Base-by-base conservation (phyloP, 1,140 invertebrate genomes). In the Vanessa atalanta region DNA sequence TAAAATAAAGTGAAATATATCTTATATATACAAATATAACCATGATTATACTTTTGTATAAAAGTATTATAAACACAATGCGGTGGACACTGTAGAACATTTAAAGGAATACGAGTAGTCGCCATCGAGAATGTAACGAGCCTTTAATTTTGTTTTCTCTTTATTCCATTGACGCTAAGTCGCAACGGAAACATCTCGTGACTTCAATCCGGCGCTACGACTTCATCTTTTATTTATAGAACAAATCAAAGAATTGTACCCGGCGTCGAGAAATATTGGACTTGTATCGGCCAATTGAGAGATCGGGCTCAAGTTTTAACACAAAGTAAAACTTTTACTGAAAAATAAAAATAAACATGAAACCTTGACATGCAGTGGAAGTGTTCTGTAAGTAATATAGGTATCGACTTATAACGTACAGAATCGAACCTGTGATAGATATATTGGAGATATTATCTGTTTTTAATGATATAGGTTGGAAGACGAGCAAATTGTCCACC, bases 161-260 rank as follows among this genome's bases (percentile, higher is more conserved):
- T 61, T 61, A 61, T 61, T 61, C 57, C 57, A 61, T 37, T 31
- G 57, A 61, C 57, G 57, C 57, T 61, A 61, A 61, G 57, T 61
- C 57, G 26, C 26, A n/a, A 61, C 57, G 11, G 57, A 37, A 61
- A 61, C 57, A 61, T 61, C 57, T 37, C 57, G 57, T 61, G 57
- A 61, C 57, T 61, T 61, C 57, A n/a, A 61, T 61, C 57, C 57
- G 57, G 31, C 57, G 31, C n/a, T 61, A 37, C 57, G 57, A 26
- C 31, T 61, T 37, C 57, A 37, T 37, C 57, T 61, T 61, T 61
- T 61, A 61, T 61, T 61, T 61, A 37, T 37, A 37, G 23, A 61
- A 61, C 23, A 61, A 61, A 61, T 61, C 57, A 61, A 31, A 61
- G 23, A 37, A 37, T 61, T 61, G 23, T 57, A 15, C 9, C 20